A percentile compares a stretch with the other conserved stretches of the same genome.
phyloP scores from a whole-genome alignment of 2,797 vertebrate species.

The Acropternis orthonyx region DNA sequence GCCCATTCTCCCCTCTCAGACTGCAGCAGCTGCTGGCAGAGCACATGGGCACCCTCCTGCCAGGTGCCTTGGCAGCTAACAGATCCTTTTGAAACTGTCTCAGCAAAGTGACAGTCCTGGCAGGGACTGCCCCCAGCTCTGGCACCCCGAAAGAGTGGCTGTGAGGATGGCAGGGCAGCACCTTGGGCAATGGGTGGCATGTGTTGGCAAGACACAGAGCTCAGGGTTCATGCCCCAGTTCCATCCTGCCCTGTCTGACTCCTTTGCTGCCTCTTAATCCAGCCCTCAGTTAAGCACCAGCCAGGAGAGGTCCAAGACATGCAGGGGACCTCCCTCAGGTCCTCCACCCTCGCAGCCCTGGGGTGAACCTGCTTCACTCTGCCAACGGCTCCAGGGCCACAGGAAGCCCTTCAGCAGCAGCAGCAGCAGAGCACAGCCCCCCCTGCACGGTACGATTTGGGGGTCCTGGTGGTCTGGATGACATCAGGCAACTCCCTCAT shows the following conservation, averaged over 20 bases:
- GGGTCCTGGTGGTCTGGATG: not conserved
- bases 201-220: not conserved
- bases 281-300: not conserved
- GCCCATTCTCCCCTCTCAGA: not conserved
- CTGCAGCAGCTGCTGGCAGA: not conserved
- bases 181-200: not conserved
- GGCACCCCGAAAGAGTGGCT: not conserved
- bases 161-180: not conserved
- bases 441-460: not conserved
- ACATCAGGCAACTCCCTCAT: not conserved
- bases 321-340: not conserved
- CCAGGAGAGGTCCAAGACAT: not conserved
- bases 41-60: not conserved
- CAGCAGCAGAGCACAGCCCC: not conserved
- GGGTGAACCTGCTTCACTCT: accelerated
- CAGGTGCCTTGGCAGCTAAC: not conserved
- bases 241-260: not conserved
- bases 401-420: not conserved
- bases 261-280: not conserved
- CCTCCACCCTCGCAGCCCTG: accelerated
- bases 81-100: not conserved
- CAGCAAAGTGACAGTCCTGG: not conserved
- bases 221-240: not conserved
- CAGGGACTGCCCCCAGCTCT: not conserved
- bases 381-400: not conserved